Percentiles rank a stretch among this genome's conserved stretches.
These are phyloP conservation scores for Charanyca ferruginea DNA, from an alignment of 2,888 invertebrate genomes.

Conservation along the genomic window DNA sequence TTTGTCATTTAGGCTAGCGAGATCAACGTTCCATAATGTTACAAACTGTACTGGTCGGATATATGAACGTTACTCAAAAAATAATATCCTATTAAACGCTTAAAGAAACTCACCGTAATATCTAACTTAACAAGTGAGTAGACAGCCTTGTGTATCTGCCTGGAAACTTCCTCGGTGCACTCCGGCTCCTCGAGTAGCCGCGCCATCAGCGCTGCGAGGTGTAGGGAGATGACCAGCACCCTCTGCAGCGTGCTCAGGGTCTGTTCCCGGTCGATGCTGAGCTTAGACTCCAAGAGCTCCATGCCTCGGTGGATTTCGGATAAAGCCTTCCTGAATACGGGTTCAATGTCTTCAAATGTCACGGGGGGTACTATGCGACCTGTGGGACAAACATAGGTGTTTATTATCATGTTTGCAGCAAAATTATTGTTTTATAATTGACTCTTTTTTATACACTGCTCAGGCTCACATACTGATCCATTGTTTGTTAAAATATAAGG, in stretches of 20 bases:
- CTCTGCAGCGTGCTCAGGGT: conserved; percentile 94
- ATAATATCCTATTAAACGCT: not conserved
- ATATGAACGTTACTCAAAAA: no score
- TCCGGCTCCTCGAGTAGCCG: conserved; percentile 92
- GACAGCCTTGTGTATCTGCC: conserved; percentile 93
- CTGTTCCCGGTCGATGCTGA: conserved; percentile 93
- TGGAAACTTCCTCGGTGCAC: conserved; percentile 87
- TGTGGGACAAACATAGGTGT: conserved; percentile 55
- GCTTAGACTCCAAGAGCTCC: conserved; percentile 90
- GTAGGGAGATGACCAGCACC: conserved; percentile 96
- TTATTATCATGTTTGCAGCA: not conserved
- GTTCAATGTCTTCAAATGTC: conserved; percentile 95
- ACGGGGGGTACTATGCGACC: conserved; percentile 95
- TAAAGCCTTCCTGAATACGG: conserved; percentile 96
- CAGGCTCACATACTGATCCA: no score
- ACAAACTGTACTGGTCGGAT: no score
- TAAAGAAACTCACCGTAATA: conserved; percentile 88
- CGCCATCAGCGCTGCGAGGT: conserved; percentile 95
- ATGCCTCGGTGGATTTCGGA: conserved; percentile 93
- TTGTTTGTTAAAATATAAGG: no score
- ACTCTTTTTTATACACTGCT: no score
- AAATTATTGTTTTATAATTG: not conserved
- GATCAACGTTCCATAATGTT: no score
- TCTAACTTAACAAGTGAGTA: conserved; percentile 95
- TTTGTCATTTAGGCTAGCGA: no score